phyloP scores from a whole-genome alignment of 2,113 vertebrate species.

The Sminthopsis crassicaudata region DNA sequence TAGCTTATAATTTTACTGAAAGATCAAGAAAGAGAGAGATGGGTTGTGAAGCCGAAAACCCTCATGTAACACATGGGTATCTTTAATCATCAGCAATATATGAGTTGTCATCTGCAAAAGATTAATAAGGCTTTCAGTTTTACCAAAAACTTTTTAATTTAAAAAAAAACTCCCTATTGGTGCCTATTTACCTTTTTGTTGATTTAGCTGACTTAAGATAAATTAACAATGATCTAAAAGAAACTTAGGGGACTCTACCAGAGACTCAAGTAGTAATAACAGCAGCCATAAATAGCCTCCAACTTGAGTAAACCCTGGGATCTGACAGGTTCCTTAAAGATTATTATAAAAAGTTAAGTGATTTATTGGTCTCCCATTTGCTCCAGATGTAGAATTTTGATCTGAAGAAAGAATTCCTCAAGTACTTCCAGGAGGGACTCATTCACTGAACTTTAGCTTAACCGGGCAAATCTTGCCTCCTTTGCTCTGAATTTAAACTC shows the following conservation, averaged over 20 bases:
- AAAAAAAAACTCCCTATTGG: constrained; percentile 41
- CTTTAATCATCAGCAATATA: constrained; percentile 71
- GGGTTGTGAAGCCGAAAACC: constrained; percentile 50
- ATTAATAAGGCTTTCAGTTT: constrained; percentile 67
- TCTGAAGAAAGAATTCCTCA: constrained; percentile 55
- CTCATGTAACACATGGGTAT: constrained; percentile 55
- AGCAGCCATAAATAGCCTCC: constrained; percentile 15
- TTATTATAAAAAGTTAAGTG: constrained; percentile 56
- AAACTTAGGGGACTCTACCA: constrained; percentile 23
- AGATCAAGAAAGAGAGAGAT: constrained; percentile 75
- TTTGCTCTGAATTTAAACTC: constrained; percentile 55
- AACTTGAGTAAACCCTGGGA: constrained; percentile 8
- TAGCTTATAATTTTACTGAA: constrained; percentile 71
- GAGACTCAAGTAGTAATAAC: constrained; percentile 5
- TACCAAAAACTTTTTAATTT: constrained; percentile 57
- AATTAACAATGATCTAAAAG: constrained; percentile 63
- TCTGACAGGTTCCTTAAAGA: constrained; percentile 58
- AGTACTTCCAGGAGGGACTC: constrained; percentile 48
- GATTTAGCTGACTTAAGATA: constrained; percentile 55
- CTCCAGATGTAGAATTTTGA: constrained; percentile 62
- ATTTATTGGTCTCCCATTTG: constrained; percentile 62
- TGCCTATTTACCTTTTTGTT: constrained; percentile 58
- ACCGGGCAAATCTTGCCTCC: constrained; percentile 11
- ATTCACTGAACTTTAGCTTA: constrained; percentile 33
- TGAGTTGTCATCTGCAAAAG: constrained; percentile 68